Conservation (phyloP, 1,140 invertebrate genomes). For the Hirudo medicinalis region DNA sequence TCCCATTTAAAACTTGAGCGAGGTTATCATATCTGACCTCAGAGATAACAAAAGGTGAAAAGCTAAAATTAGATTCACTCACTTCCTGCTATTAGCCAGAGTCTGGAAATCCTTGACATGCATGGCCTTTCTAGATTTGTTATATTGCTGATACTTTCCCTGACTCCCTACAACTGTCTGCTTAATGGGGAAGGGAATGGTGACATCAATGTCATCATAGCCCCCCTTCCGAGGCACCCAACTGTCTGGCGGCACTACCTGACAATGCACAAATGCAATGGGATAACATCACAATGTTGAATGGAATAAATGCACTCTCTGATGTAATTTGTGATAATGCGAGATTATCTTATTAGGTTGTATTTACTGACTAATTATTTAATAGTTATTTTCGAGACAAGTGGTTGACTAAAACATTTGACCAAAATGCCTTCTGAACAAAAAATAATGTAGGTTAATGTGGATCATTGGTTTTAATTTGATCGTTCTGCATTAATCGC, state of each 20-base stretch:
- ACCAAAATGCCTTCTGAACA: too few relatives aligned
- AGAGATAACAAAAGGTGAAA: neutral
- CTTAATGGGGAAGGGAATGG: constrained; percentile 79
- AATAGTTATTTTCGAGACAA: too few relatives aligned
- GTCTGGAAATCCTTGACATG: constrained; percentile 69
- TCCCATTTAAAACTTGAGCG: too few relatives aligned
- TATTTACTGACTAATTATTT: too few relatives aligned
- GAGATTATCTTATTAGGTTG: too few relatives aligned
- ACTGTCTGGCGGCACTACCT: constrained; percentile 80
- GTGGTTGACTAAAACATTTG: too few relatives aligned
- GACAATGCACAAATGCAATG: constrained; percentile 15
- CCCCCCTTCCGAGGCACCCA: constrained; percentile 74
- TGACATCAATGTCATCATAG: constrained; percentile 62
- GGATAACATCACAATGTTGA: neutral
- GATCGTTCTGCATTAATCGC: too few relatives aligned
- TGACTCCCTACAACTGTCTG: constrained; percentile 75
- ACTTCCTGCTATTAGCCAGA: constrained; percentile 3
- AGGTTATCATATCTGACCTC: too few relatives aligned
- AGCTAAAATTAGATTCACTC: neutral
- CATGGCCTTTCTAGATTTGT: constrained; percentile 76
- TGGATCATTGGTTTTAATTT: too few relatives aligned
- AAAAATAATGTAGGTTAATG: too few relatives aligned
- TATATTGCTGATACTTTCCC: constrained; percentile 87
- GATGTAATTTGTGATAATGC: too few relatives aligned
- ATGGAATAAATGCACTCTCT: neutral